phyloP scores from a whole-genome alignment of 2,888 invertebrate genomes.

The Oasisia sp. region DNA sequence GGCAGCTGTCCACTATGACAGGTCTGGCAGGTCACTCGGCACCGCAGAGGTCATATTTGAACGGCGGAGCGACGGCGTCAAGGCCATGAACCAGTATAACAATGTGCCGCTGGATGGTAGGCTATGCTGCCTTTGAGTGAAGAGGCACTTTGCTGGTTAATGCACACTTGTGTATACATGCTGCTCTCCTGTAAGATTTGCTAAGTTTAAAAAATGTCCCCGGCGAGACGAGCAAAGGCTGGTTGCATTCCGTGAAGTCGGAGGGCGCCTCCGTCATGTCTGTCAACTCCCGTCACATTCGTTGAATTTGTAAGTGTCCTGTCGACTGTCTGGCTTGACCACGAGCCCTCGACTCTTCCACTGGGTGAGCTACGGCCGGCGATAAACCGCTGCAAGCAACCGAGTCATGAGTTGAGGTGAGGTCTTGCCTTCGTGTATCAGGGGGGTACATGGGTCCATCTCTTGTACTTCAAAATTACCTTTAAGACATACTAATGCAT shows the following conservation, averaged over 20 bases:
- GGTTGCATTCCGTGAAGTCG: conserved; percentile 13
- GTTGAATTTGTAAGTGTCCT: conserved; percentile 8
- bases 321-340: background rate
- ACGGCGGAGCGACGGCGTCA: conserved; percentile 87
- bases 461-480: background rate
- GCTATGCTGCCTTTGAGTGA: conserved; percentile 32
- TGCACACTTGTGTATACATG: conserved; percentile 17
- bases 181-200: conserved; percentile 17
- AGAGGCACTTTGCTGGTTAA: conserved; percentile 10
- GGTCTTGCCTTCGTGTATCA: conserved; percentile 3
- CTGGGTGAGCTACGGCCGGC: conserved; percentile 17
- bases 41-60: conserved; percentile 98
- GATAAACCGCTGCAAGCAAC: conserved; percentile 17
- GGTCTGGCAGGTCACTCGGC: conserved; percentile 94
- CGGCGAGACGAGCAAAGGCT: background rate
- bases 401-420: conserved; percentile 13
- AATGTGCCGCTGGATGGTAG: conserved; percentile 94
- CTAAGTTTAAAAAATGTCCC: conserved; percentile 17
- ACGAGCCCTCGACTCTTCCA: conserved; percentile 14
- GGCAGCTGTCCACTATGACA: conserved; percentile 96
- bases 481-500: background rate
- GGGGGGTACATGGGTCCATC: background rate
- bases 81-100: conserved; percentile 94
- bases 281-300: conserved; percentile 17
- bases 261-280: conserved; percentile 12